phyloP scores from a whole-genome alignment of 2,888 invertebrate genomes.

The Phragmatobia fuliginosa region DNA sequence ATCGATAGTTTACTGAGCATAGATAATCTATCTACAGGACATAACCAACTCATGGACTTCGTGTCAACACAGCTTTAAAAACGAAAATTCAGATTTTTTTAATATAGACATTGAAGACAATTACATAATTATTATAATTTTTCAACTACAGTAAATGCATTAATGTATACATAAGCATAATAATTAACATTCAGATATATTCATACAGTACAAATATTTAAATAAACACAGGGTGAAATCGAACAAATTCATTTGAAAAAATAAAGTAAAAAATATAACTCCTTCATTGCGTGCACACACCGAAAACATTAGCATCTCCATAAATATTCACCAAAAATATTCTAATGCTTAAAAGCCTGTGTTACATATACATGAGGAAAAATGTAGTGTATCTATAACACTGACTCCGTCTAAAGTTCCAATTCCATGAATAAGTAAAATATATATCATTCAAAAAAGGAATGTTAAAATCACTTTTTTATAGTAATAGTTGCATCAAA shows the following conservation, averaged over 20 bases:
- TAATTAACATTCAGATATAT: slow-evolving; percentile 35
- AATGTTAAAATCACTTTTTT: not conserved
- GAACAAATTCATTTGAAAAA: not conserved
- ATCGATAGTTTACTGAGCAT: not conserved
- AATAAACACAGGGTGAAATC: not conserved
- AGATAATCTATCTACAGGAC: not conserved
- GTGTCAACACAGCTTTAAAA: not conserved
- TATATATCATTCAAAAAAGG: not conserved
- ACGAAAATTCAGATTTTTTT: not conserved
- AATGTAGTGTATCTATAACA: not conserved
- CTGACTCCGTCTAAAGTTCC: not conserved
- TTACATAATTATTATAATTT: slow-evolving; percentile 15
- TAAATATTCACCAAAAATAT: not conserved
- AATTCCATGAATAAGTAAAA: not conserved
- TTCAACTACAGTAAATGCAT: slow-evolving; percentile 38
- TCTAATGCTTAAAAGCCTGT: not conserved
- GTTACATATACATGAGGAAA: not conserved
- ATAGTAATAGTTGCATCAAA: not conserved
- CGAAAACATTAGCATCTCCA: not conserved
- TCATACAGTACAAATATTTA: too few species aligned
- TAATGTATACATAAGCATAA: slow-evolving; percentile 26
- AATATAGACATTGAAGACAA: not conserved
- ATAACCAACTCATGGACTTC: not conserved
- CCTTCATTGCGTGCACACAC: not conserved
- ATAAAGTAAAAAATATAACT: not conserved